Evolutionary conservation across 2,113 vertebrate species (phyloP).

Genomic region (Cervus canadensis): DNA sequence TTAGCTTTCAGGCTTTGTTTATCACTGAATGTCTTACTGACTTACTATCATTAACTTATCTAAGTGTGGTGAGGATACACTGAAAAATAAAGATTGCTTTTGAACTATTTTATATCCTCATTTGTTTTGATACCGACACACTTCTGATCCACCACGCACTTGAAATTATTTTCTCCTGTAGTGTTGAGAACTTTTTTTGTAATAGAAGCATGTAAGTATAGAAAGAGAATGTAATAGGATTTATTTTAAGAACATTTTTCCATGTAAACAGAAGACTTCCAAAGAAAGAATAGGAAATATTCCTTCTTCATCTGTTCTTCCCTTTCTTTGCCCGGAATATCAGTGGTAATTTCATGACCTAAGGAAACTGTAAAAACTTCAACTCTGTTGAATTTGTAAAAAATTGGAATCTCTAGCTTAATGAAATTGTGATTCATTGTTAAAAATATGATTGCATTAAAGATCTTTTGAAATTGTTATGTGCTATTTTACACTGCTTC

Average conservation of each 20-base stretch:
- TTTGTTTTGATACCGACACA: neutral
- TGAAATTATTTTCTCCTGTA: constrained; percentile 21
- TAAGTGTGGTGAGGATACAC: neutral
- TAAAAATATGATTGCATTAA: neutral
- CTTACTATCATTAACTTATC: neutral
- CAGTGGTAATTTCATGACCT: neutral
- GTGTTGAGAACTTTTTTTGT: neutral
- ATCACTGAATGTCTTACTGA: neutral
- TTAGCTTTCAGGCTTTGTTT: neutral
- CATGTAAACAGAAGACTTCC: neutral
- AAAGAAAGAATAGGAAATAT: neutral
- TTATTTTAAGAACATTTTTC: neutral
- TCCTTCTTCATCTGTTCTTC: neutral
- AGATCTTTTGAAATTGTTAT: neutral
- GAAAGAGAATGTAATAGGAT: neutral
- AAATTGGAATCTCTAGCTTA: neutral
- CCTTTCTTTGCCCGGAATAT: neutral
- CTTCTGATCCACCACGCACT: neutral
- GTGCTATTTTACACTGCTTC: neutral
- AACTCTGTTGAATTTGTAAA: neutral
- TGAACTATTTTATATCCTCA: neutral
- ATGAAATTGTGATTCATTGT: neutral
- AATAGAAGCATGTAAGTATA: neutral
- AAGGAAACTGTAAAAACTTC: neutral
- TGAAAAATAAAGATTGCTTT: neutral